Evolutionary conservation across 1,140 invertebrate genomes (phyloP).

Genomic region (Zelostemma sp.): DNA sequence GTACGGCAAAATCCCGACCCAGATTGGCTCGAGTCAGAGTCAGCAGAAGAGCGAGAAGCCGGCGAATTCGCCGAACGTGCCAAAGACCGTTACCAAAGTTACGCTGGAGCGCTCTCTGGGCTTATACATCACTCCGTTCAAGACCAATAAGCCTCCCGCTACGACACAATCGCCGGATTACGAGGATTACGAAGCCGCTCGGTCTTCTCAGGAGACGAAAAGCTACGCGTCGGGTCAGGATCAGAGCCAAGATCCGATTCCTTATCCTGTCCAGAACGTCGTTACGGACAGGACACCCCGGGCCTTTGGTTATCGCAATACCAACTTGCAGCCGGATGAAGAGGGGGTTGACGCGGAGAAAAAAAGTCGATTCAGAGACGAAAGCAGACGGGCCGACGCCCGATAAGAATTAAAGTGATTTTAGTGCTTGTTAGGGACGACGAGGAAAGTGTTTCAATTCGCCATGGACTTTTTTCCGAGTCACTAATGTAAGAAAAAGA

Average conservation of each 20-base stretch:
- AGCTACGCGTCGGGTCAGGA: slow-evolving; percentile 32
- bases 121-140: slow-evolving; percentile 50
- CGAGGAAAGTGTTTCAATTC: too few relatives aligned
- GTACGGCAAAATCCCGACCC: slow-evolving; percentile 41
- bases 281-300: slow-evolving; percentile 48
- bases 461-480: background rate
- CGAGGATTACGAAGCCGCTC: slow-evolving; percentile 47
- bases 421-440: background rate
- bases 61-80: slow-evolving; percentile 30
- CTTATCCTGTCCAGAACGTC: slow-evolving; percentile 50
- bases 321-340: slow-evolving; percentile 51
- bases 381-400: background rate
- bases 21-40: background rate
- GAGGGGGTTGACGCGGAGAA: slow-evolving; percentile 51
- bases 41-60: slow-evolving; percentile 45
- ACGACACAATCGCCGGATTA: slow-evolving; percentile 47
- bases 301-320: slow-evolving; percentile 55
- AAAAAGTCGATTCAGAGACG: background rate
- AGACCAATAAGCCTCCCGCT: slow-evolving; percentile 27
- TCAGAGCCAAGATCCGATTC: slow-evolving; percentile 25
- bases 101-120: slow-evolving; percentile 50
- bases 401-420: background rate
- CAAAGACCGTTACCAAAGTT: slow-evolving; percentile 48
- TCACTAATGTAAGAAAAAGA: too few relatives aligned
- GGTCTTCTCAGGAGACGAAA: slow-evolving; percentile 8